Evolutionary conservation across 2,888 invertebrate species (phyloP).

Genomic region (Lomographa bimaculata): DNA sequence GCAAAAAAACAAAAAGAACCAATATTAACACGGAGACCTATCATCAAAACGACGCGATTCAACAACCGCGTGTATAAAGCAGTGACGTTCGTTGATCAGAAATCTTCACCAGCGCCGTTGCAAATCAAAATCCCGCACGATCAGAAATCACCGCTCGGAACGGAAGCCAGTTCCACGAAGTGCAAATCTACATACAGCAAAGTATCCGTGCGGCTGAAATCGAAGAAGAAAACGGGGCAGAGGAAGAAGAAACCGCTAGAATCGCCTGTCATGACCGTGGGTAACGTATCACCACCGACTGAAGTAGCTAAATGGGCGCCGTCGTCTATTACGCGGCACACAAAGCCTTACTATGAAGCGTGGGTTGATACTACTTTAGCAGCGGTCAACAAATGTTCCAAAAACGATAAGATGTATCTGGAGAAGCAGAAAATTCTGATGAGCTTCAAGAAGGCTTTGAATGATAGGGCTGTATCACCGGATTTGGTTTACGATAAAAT

Average conservation of each 20-base stretch:
- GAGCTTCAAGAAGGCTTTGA: constrained; percentile 39
- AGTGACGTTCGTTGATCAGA: constrained; percentile 53
- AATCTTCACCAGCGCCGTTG: constrained; percentile 33
- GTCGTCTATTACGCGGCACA: constrained; percentile 45
- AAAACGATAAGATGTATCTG: constrained; percentile 39
- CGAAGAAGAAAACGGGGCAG: constrained; percentile 8
- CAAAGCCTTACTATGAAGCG: constrained; percentile 68
- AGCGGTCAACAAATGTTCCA: constrained; percentile 47
- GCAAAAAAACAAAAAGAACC: too few relatives aligned
- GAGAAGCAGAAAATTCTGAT: constrained; percentile 41
- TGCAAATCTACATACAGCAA: constrained; percentile 6
- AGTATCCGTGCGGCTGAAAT: constrained; percentile 7
- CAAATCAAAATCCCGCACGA: constrained; percentile 50
- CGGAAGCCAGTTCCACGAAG: constrained; percentile 5
- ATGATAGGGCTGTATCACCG: constrained; percentile 39
- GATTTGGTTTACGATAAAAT: constrained; percentile 49
- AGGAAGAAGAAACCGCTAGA: constrained; percentile 7
- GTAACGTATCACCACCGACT: constrained; percentile 45
- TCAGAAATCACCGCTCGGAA: not conserved
- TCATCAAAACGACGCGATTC: too few relatives aligned
- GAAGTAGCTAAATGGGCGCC: constrained; percentile 68
- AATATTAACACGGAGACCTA: too few relatives aligned
- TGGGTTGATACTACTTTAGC: constrained; percentile 65
- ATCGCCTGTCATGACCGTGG: constrained; percentile 12
- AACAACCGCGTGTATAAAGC: constrained; percentile 48